Base-by-base conservation (phyloP, 2,888 invertebrate species). In the Eristalinus sepulchralis region DNA sequence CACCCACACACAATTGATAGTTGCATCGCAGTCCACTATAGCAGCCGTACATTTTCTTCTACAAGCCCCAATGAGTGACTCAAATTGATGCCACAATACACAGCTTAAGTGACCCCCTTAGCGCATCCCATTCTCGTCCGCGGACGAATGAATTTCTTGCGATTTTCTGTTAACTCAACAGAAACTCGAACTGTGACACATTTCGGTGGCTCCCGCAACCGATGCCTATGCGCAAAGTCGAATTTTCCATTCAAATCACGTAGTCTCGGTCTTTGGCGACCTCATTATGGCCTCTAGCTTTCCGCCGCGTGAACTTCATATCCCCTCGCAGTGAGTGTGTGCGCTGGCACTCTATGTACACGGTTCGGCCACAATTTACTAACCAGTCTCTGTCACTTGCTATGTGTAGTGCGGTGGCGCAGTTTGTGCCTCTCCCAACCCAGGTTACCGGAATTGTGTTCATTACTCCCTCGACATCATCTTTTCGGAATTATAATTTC, bases 401-500 rank as follows among this genome's bases (percentile, higher is more conserved):
- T n/a, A 2, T n/a, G 47, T 17, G 57, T 62, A 73, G 36, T 78
- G 27, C 2, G 13, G 10, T 10, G 57, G 47, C 22, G 17, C 47
- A 47, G 36, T 10, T 47, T 39, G 31, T 57, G 73, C 64, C 10
- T 76, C 66, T 10, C 31, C 47, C 39, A 39, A 22, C 31, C 11
- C 22, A 57, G 53, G 20, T 22, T 22, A 53, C 33, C 57, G 36
- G 63, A 34, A 34, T 57, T 39, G 68, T 82, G 85, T 82, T 85
- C 82, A 85, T 85, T 85, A 85, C 82, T 82, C 82, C 82, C 85
- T 57, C 68, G 77, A 73, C 85, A 78, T 85, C 85, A 85, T 82
- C 82, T 85, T 82, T 82, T 73, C 39, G 72, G 84, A 67, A 85
- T 85, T 85, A 85, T 85, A 85, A 85, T 85, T 85, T 78, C 85